Percentiles rank a stretch among this genome's conserved stretches.
phyloP scores from a whole-genome alignment of 2,888 invertebrate species.

The Globia sparganii region DNA sequence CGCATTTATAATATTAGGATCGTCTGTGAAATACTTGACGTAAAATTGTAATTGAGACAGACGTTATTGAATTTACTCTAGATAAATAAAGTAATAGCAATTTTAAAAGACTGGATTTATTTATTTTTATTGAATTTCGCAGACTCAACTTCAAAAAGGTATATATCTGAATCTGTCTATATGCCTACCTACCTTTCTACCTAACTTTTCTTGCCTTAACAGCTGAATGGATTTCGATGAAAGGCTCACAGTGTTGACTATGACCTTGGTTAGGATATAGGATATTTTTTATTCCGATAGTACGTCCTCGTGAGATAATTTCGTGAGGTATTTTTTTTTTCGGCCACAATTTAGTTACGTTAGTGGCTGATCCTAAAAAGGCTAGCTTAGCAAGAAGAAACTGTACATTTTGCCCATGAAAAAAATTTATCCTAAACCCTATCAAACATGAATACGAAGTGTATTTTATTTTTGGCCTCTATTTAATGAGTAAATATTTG shows the following conservation, averaged over 20 bases:
- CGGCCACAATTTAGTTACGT: background rate
- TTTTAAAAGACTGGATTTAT: background rate
- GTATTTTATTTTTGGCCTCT: slow-evolving; percentile 12
- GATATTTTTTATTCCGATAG: background rate
- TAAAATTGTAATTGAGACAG: background rate
- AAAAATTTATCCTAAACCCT: slow-evolving; percentile 7
- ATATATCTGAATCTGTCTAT: background rate
- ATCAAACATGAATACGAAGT: slow-evolving; percentile 2
- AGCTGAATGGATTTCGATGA: background rate
- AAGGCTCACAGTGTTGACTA: background rate
- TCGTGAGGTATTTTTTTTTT: background rate
- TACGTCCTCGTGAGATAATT: background rate
- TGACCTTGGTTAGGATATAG: background rate
- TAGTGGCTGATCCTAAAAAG: background rate
- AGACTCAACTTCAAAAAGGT: background rate
- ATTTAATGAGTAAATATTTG: slow-evolving; percentile 4
- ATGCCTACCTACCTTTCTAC: no score
- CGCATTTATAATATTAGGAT: no score
- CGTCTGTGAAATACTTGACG: background rate
- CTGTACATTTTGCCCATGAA: background rate
- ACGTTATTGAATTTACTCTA: slow-evolving; percentile 8
- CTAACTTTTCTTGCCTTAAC: background rate
- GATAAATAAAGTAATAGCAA: background rate
- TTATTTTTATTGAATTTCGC: no score
- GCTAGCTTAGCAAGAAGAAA: background rate